These are phyloP conservation scores for Aix galericulata DNA, from an alignment of 2,113 vertebrate species.

Conservation along the genomic window DNA sequence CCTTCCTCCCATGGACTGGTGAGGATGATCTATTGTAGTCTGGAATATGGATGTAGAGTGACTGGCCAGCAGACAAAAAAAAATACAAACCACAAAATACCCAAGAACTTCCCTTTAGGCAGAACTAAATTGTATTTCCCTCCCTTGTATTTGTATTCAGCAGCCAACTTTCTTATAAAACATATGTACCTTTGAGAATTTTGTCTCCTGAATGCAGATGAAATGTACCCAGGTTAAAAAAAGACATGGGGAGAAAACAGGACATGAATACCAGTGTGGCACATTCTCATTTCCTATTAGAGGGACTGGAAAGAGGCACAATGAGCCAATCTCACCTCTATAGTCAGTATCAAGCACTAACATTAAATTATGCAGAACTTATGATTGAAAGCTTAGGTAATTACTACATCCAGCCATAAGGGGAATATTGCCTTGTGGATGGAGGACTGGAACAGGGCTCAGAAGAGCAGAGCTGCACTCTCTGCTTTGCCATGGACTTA, in stretches of 20 bases:
- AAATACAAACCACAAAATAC: background rate
- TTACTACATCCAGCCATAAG: background rate
- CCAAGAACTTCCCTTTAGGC: background rate
- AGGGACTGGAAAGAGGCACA: background rate
- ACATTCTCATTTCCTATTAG: background rate
- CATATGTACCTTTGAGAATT: background rate
- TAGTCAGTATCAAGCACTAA: background rate
- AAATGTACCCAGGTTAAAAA: constrained; percentile 8
- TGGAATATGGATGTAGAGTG: background rate
- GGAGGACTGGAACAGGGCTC: background rate
- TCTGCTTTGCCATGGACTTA: background rate
- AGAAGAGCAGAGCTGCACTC: background rate
- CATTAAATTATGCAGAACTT: background rate
- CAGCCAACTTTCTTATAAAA: background rate
- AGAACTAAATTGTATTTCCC: background rate
- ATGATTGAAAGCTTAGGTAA: constrained; percentile 11
- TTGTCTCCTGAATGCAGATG: background rate
- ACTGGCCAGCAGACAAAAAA: background rate
- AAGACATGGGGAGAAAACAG: background rate
- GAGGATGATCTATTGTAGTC: background rate
- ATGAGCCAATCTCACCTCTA: background rate
- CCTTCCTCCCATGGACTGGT: background rate
- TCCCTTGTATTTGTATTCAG: background rate
- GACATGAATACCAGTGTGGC: background rate
- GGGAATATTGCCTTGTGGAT: background rate